Percentiles rank a stretch among this genome's conserved stretches.
phyloP scores from a whole-genome alignment of 1,140 invertebrate genomes.

The Drosophila persimilis region DNA sequence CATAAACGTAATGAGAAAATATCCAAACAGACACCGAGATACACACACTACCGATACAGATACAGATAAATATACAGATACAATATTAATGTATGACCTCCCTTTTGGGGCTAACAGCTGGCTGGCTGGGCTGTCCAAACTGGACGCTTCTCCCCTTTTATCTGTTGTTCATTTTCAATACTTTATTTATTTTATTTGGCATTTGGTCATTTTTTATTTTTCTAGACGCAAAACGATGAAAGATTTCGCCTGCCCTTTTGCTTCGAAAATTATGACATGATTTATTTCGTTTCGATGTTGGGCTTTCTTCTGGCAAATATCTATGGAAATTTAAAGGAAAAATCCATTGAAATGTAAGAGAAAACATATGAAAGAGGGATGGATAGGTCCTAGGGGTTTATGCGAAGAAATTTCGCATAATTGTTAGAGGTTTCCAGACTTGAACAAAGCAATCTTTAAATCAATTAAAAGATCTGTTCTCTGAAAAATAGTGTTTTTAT shows the following conservation, averaged over 20 bases:
- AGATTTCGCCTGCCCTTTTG: slow-evolving; percentile 5
- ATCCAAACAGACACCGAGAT: slow-evolving; percentile 14
- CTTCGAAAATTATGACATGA: neutral
- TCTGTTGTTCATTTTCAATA: slow-evolving; percentile 15
- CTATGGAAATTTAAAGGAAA: neutral
- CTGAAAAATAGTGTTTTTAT: no score
- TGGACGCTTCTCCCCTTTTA: slow-evolving; percentile 8
- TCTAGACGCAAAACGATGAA: slow-evolving; percentile 7
- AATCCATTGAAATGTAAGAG: no score
- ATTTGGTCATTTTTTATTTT: slow-evolving; percentile 28
- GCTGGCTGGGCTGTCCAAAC: neutral
- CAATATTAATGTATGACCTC: neutral
- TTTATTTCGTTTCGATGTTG: slow-evolving; percentile 5
- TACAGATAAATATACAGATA: no score
- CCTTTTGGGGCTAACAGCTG: slow-evolving; percentile 4
- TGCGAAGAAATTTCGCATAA: no score
- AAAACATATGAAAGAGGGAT: no score
- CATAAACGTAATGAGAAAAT: slow-evolving; percentile 37
- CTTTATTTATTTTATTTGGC: slow-evolving; percentile 26
- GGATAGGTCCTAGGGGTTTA: no score
- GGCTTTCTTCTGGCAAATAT: neutral
- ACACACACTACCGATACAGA: neutral
- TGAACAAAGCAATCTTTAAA: no score
- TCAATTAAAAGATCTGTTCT: no score
- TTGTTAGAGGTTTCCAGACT: no score